phyloP scores from a whole-genome alignment of 2,797 vertebrate genomes.

The Malacoctenus gilli region DNA sequence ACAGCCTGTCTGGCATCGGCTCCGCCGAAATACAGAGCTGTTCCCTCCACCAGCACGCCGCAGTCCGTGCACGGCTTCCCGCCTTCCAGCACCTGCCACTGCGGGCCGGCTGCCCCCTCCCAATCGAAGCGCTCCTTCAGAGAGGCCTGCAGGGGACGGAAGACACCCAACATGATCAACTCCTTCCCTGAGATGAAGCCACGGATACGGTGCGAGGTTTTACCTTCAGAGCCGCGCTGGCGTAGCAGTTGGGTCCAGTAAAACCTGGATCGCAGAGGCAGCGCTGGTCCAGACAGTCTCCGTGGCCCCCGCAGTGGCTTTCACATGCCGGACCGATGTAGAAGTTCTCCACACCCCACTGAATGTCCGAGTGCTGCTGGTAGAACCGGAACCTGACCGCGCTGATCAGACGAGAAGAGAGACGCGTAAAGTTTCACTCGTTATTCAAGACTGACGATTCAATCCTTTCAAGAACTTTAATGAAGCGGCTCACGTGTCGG shows the following conservation, averaged over 20 bases:
- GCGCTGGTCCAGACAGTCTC: slow-evolving; percentile 93
- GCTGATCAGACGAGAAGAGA: slow-evolving; percentile 67
- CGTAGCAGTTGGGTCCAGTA: slow-evolving; percentile 92
- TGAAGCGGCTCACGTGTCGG: slow-evolving; percentile 94
- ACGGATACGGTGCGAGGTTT: too few relatives aligned
- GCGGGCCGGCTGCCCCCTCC: slow-evolving; percentile 87
- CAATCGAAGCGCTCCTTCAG: slow-evolving; percentile 98
- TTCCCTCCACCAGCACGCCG: slow-evolving; percentile 93
- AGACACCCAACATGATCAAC: neutral
- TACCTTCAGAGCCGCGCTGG: slow-evolving; percentile 91
- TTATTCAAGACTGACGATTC: too few relatives aligned
- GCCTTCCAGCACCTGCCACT: slow-evolving; percentile 96
- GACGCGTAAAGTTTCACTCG: too few relatives aligned
- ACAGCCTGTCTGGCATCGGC: slow-evolving; percentile 92
- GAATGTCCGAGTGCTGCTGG: slow-evolving; percentile 93
- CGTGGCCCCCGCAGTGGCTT: slow-evolving; percentile 92
- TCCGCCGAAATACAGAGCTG: slow-evolving; percentile 93
- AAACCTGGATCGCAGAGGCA: slow-evolving; percentile 96
- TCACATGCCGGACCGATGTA: slow-evolving; percentile 94
- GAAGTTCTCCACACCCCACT: slow-evolving; percentile 98
- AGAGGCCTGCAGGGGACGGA: slow-evolving; percentile 86
- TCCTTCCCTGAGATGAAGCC: too few relatives aligned
- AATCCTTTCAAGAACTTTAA: too few relatives aligned
- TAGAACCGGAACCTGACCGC: slow-evolving; percentile 95
- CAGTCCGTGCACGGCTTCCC: slow-evolving; percentile 93